Percentiles rank a stretch among this genome's conserved stretches.
Conservation (phyloP, 92 coral and sea anemone species). For the Bergia puertoricense region DNA sequence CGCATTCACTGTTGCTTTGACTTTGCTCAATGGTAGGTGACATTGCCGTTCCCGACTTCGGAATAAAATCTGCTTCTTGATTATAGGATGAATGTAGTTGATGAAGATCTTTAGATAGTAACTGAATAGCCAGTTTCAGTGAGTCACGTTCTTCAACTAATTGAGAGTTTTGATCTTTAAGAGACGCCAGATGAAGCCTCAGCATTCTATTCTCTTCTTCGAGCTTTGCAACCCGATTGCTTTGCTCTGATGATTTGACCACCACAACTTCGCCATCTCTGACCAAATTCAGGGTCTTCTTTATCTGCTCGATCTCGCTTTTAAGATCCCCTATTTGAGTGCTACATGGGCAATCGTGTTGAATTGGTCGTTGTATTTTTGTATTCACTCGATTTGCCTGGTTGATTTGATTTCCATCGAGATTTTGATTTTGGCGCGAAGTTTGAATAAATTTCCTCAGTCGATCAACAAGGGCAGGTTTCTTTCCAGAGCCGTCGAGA, state of each 20-base stretch:
- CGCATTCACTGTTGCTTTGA: background rate
- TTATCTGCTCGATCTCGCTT: too few species aligned
- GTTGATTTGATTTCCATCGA: conserved; percentile 9
- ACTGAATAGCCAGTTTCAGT: too few species aligned
- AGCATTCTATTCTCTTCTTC: too few species aligned
- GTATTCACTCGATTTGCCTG: conserved; percentile 7
- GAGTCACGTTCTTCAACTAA: background rate
- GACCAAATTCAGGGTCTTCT: too few species aligned
- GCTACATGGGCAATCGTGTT: too few species aligned
- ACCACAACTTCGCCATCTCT: too few species aligned
- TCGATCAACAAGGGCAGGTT: conserved; percentile 22
- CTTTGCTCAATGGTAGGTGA: background rate
- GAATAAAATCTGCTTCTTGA: background rate
- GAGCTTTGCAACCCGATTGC: background rate
- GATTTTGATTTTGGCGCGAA: conserved; percentile 24
- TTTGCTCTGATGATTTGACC: too few species aligned
- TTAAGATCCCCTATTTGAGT: too few species aligned
- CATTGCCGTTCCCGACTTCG: background rate
- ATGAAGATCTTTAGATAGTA: background rate
- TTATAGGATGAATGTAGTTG: background rate
- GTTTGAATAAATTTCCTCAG: background rate
- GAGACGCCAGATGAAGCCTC: too few species aligned
- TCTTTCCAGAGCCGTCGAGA: background rate
- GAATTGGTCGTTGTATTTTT: background rate
- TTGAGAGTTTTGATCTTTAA: background rate